Base-by-base conservation (phyloP, 2,888 invertebrate species). In the Busseola fusca region DNA sequence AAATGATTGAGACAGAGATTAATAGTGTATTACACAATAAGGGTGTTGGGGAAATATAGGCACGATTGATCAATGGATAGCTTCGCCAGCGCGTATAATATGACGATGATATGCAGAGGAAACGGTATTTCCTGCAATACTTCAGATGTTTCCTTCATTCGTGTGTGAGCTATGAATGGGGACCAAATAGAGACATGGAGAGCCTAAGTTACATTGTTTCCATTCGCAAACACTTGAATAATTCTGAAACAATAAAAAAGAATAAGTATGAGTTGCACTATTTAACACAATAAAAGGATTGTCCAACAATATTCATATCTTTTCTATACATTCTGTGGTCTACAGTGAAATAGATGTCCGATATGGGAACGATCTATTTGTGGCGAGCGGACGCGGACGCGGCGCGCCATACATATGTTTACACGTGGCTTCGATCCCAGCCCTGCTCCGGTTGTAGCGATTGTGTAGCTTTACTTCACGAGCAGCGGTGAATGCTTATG, bases 341-440 rank as follows among this genome's bases (percentile, higher is more conserved):
- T 84, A 16, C 67, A 67, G 48, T 74, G 70, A 80, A 84, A 84
- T 84, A 80, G 72, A 85, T 84, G 86, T 76, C 78, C 82, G 82
- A 84, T 85, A 85, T 77, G 74, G 81, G 80, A 82, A 84, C 84
- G 72, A 84, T 84, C 84, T 84, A 84, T 84, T 84, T 84, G 84
- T 62, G 80, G 77, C 77, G 64, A 65, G 64, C 76, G 72, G 72
- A 72, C 71, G 66, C 81, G 74, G 71, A 73, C 75, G 65, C 64
- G 74, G 71, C 54, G 63, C 67, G 60, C 74, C 66, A 74, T 80
- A 84, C 79, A 81, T 83, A 64, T 85, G 84, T 81, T 81, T 78
- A 82, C 77, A 84, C 71, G 71, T 83, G 70, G 72, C 30, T 83
- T 76, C 67, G 52, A 52, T 75, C 52, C 52, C 73, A 72, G 58